A percentile compares a stretch with the other conserved stretches of the same genome.
Evolutionary conservation across 2,113 vertebrate genomes (phyloP).

Genomic region (Macaca nemestrina): DNA sequence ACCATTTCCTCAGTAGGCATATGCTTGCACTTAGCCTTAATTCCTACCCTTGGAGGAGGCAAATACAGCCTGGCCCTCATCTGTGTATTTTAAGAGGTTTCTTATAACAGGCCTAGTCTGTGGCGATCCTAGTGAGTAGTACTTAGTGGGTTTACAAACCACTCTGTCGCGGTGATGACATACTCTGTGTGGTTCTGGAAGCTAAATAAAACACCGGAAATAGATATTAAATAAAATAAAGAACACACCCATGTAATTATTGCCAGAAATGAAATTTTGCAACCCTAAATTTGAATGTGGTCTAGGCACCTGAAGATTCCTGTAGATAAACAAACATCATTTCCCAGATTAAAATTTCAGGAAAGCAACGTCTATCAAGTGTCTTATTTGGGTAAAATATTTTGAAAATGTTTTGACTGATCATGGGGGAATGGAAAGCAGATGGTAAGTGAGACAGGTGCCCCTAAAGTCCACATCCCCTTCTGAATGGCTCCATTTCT

Average conservation of each 20-base stretch:
- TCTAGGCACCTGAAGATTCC: conserved; percentile 66
- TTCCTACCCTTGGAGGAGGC: conserved; percentile 28
- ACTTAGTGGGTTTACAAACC: conserved; percentile 79
- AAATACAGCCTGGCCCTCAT: conserved; percentile 41
- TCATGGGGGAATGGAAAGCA: background rate
- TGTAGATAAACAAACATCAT: conserved; percentile 69
- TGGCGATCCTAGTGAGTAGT: conserved; percentile 66
- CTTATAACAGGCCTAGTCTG: conserved; percentile 72
- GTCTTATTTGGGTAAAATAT: conserved; percentile 37
- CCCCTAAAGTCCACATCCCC: background rate
- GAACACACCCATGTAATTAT: conserved; percentile 84
- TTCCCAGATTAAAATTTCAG: conserved; percentile 64
- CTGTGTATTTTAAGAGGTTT: conserved; percentile 80
- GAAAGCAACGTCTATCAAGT: conserved; percentile 51
- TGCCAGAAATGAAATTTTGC: conserved; percentile 79
- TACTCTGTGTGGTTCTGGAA: conserved; percentile 80
- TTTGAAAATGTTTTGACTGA: conserved; percentile 21
- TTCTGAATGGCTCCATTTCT: background rate
- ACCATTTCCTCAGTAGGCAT: conserved; percentile 13
- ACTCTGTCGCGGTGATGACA: conserved; percentile 70
- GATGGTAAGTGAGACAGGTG: background rate
- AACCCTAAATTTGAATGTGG: conserved; percentile 66
- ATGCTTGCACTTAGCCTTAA: conserved; percentile 55
- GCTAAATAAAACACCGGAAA: conserved; percentile 85
- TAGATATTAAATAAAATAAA: conserved; percentile 79